A percentile compares a stretch with the other conserved stretches of the same genome.
These are phyloP conservation scores for Coregonus ussuriensis DNA, from an alignment of 2,797 vertebrate genomes.

Conservation along the genomic window DNA sequence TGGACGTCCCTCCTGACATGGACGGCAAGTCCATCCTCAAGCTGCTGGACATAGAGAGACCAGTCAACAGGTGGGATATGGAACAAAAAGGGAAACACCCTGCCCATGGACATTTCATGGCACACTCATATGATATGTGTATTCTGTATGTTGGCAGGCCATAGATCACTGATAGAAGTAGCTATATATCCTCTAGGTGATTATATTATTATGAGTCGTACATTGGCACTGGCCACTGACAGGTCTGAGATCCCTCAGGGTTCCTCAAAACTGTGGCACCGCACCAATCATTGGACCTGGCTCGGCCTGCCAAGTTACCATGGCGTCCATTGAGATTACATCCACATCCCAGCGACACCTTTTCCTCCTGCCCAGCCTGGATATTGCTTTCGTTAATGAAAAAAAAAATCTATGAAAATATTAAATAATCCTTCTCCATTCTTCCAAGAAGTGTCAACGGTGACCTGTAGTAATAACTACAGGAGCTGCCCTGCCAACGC, in stretches of 20 bases:
- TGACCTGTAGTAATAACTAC: not conserved
- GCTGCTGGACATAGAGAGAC: conserved; percentile 86
- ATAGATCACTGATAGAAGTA: no score
- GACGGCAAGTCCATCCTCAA: conserved; percentile 92
- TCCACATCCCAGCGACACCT: not conserved
- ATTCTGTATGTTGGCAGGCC: no score
- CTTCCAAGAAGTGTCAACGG: conserved; percentile 8
- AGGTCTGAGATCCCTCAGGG: not conserved
- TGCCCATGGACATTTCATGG: no score
- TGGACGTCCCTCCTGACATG: conserved; percentile 93
- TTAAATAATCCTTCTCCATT: conserved; percentile 16
- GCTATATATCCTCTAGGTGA: no score
- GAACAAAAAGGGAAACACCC: no score
- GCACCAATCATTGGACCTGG: not conserved
- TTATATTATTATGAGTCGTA: no score
- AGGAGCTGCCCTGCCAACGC: not conserved
- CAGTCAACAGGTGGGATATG: conserved; percentile 82
- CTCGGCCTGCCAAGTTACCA: not conserved
- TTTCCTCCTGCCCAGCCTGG: not conserved
- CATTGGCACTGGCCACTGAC: not conserved
- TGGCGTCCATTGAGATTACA: not conserved
- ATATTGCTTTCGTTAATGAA: conserved; percentile 2
- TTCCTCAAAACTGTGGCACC: not conserved
- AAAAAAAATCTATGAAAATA: not conserved
- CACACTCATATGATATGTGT: no score